Percentiles rank a stretch among this genome's conserved stretches.
phyloP scores from a whole-genome alignment of 2,113 vertebrate species.

The Salminus brasiliensis region DNA sequence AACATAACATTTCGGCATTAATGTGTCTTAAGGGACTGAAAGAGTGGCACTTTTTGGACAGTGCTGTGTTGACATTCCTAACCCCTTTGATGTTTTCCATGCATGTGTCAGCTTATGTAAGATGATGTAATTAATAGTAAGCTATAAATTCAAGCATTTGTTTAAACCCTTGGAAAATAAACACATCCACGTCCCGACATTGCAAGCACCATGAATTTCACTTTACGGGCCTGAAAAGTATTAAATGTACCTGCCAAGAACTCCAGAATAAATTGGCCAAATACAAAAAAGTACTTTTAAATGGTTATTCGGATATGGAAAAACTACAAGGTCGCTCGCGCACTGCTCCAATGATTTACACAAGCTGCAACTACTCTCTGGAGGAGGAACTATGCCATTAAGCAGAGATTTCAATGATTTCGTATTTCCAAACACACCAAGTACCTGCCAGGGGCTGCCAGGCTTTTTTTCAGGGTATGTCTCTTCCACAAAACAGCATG shows the following conservation, averaged over 20 bases:
- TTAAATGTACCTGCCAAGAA: slow-evolving; percentile 51
- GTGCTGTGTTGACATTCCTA: neutral
- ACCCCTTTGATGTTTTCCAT: neutral
- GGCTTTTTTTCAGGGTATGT: neutral
- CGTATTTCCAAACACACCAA: slow-evolving; percentile 37
- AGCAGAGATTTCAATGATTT: slow-evolving; percentile 27
- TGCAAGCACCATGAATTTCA: slow-evolving; percentile 33
- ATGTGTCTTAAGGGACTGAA: slow-evolving; percentile 13
- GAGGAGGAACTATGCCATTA: slow-evolving; percentile 30
- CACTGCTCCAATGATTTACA: slow-evolving; percentile 13
- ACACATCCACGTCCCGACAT: slow-evolving; percentile 33
- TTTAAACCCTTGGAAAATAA: slow-evolving; percentile 45
- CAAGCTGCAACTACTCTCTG: neutral
- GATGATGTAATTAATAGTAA: slow-evolving; percentile 41
- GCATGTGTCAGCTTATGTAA: neutral
- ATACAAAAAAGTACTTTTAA: slow-evolving; percentile 41
- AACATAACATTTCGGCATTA: slow-evolving; percentile 11
- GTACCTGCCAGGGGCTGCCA: slow-evolving; percentile 13
- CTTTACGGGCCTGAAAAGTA: slow-evolving; percentile 39
- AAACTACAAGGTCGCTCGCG: slow-evolving; percentile 14
- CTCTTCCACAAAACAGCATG: neutral
- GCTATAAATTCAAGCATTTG: slow-evolving; percentile 26
- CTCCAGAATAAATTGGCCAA: slow-evolving; percentile 44
- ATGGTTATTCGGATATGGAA: slow-evolving; percentile 41
- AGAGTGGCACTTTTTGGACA: neutral